Evolutionary conservation across 2,888 invertebrate genomes (phyloP).

Genomic region (Caenorhabditis sp.): DNA sequence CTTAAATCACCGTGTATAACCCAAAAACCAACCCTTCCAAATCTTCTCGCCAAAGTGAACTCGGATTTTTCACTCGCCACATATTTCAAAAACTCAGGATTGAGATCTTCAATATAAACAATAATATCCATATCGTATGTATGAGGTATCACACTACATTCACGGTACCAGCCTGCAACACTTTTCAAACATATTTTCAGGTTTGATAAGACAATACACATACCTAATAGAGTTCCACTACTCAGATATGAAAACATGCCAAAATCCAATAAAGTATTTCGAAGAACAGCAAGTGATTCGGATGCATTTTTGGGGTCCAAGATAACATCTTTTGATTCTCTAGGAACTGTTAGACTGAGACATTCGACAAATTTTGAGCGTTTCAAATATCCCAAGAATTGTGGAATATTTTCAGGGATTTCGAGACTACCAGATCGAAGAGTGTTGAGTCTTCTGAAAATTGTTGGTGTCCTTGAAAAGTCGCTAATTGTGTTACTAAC

Average conservation of each 20-base stretch:
- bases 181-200: not conserved
- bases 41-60: conserved; percentile 19
- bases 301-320: conserved; percentile 6
- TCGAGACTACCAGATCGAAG: not conserved
- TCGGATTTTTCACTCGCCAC: conserved; percentile 1
- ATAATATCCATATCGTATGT: conserved; percentile 36
- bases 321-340: conserved; percentile 2
- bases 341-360: conserved; percentile 11
- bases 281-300: conserved; percentile 8
- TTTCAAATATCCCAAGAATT: conserved; percentile 22
- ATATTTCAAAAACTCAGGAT: conserved; percentile 13
- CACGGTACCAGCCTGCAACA: conserved; percentile 37
- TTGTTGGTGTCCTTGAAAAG: not conserved
- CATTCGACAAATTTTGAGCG: conserved; percentile 21
- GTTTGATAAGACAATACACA: not conserved
- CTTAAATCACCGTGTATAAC: too few species aligned
- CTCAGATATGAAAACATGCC: conserved; percentile 28
- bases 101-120: conserved; percentile 19
- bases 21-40: conserved; percentile 29
- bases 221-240: conserved; percentile 30
- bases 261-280: conserved; percentile 6
- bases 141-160: conserved; percentile 41
- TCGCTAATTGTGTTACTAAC: not conserved
- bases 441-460: conserved; percentile 6
- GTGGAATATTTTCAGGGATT: conserved; percentile 15